A percentile compares a stretch with the other conserved stretches of the same genome.
phyloP scores from a whole-genome alignment of 2,113 vertebrate genomes.

The Poeciliopsis prolifica region DNA sequence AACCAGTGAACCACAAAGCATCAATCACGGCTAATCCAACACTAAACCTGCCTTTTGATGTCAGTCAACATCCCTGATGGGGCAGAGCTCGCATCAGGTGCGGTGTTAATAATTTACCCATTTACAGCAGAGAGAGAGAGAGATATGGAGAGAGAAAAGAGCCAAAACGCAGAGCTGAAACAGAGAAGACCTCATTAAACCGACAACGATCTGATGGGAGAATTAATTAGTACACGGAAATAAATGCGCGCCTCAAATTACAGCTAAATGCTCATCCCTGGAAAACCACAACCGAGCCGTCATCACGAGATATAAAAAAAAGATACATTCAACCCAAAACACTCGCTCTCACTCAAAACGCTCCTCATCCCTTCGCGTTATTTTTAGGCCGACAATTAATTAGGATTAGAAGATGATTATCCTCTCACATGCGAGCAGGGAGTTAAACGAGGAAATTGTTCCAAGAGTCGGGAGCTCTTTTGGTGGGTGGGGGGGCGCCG shows the following conservation, averaged over 20 bases:
- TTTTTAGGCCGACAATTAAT: slow-evolving; percentile 19
- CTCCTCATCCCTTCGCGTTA: slow-evolving; percentile 13
- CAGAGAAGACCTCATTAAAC: slow-evolving; percentile 9
- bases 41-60: slow-evolving; percentile 65
- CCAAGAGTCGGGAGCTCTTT: too few species aligned
- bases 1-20: slow-evolving; percentile 58
- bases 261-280: slow-evolving; percentile 2
- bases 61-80: slow-evolving; percentile 45
- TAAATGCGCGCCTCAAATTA: background rate
- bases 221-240: slow-evolving; percentile 8
- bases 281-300: background rate
- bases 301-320: background rate
- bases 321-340: slow-evolving; percentile 7
- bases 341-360: slow-evolving; percentile 26
- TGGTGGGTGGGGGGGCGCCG: too few species aligned
- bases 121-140: slow-evolving; percentile 16
- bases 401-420: slow-evolving; percentile 33
- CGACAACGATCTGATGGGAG: slow-evolving; percentile 8
- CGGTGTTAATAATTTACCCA: slow-evolving; percentile 19
- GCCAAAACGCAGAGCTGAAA: slow-evolving; percentile 20
- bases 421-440: slow-evolving; percentile 20
- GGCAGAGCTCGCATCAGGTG: slow-evolving; percentile 7
- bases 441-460: slow-evolving; percentile 45
- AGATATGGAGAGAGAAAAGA: slow-evolving; percentile 9
- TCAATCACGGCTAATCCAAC: slow-evolving; percentile 68